A percentile compares a stretch with the other conserved stretches of the same genome.
These are phyloP conservation scores for Steinernema hermaphroditum DNA, from an alignment of 2,888 invertebrate genomes.

Conservation along the genomic window DNA sequence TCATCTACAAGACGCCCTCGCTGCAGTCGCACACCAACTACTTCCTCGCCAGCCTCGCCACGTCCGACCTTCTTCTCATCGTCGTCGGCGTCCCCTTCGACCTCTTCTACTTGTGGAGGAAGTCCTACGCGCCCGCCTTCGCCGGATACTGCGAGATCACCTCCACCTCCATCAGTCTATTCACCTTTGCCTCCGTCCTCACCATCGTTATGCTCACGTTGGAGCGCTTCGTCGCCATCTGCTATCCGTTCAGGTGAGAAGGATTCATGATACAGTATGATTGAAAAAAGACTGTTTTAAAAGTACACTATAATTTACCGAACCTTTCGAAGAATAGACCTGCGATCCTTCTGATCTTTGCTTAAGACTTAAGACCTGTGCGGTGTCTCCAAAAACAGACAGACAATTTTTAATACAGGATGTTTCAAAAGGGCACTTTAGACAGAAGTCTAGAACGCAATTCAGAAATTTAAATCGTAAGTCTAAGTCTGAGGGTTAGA, in stretches of 20 bases:
- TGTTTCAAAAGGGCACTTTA: too few relatives aligned
- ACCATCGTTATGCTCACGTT: slow-evolving; percentile 60
- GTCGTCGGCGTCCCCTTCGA: slow-evolving; percentile 64
- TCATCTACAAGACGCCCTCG: slow-evolving; percentile 50
- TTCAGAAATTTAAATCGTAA: too few relatives aligned
- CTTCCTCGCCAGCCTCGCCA: slow-evolving; percentile 62
- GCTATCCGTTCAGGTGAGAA: slow-evolving; percentile 65
- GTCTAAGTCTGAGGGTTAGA: too few relatives aligned
- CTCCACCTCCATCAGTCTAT: slow-evolving; percentile 60
- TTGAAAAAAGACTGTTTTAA: too few relatives aligned
- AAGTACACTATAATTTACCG: too few relatives aligned
- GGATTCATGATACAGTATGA: too few relatives aligned
- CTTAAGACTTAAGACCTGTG: too few relatives aligned
- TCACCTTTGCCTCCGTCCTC: slow-evolving; percentile 64
- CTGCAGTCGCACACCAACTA: slow-evolving; percentile 65
- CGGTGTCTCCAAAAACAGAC: too few relatives aligned
- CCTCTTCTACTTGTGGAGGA: slow-evolving; percentile 58
- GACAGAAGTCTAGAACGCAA: too few relatives aligned
- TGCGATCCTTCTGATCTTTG: too few relatives aligned
- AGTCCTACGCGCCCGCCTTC: slow-evolving; percentile 49
- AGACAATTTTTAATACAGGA: too few relatives aligned
- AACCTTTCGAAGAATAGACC: too few relatives aligned
- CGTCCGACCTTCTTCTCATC: slow-evolving; percentile 57
- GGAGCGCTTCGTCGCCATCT: slow-evolving; percentile 63
- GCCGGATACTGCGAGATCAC: slow-evolving; percentile 59